Evolutionary conservation across 2,797 vertebrate genomes (phyloP).

Genomic region (Sebastes nivosus): DNA sequence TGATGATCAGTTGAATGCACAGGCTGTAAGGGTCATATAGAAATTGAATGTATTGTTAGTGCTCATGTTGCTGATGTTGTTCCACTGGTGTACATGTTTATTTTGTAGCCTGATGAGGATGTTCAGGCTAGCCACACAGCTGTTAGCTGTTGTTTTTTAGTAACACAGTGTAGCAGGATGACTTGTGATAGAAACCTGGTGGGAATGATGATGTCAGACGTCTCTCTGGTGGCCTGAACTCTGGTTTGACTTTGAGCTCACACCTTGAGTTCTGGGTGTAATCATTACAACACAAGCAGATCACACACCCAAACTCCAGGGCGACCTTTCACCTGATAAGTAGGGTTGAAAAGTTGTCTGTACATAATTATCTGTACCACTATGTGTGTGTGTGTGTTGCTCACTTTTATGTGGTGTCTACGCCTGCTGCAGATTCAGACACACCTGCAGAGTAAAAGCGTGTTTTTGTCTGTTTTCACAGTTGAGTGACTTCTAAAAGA

Average conservation of each 20-base stretch:
- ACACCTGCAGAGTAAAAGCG: conserved; percentile 1
- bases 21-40: neutral
- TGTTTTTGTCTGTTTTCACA: neutral
- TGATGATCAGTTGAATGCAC: neutral
- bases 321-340: conserved; percentile 16
- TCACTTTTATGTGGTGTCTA: neutral
- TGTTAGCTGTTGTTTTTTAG: neutral
- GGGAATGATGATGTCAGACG: conserved; percentile 12
- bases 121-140: neutral
- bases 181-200: neutral
- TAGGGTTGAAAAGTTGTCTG: neutral
- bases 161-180: neutral
- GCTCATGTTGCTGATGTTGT: neutral
- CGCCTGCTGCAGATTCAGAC: neutral
- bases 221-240: neutral
- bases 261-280: neutral
- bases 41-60: neutral
- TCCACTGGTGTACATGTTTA: neutral
- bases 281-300: conserved; percentile 8
- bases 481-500: conserved; percentile 12
- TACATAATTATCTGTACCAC: neutral
- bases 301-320: conserved; percentile 22
- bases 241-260: conserved; percentile 11
- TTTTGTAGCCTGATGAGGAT: neutral
- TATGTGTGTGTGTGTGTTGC: neutral